phyloP scores from a whole-genome alignment of 2,113 vertebrate genomes.

The Peromyscus polionotus region DNA sequence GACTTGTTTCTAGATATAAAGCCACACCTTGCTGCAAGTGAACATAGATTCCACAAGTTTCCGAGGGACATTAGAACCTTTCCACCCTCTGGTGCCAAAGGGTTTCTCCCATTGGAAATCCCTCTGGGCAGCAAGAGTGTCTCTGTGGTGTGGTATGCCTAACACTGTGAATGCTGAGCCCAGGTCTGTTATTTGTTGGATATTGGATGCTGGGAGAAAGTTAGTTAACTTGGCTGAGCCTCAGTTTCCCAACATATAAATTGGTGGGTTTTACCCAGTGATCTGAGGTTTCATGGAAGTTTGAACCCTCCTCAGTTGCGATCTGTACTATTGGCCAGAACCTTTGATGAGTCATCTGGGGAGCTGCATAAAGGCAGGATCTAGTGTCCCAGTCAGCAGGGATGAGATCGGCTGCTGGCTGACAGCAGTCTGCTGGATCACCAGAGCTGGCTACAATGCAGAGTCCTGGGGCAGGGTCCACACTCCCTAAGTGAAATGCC shows the following conservation, averaged over 20 bases:
- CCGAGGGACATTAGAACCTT: too few relatives aligned
- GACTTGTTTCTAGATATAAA: background rate
- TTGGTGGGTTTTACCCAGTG: accelerated
- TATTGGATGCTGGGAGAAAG: background rate
- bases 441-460: background rate
- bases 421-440: accelerated
- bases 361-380: background rate
- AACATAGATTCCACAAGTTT: background rate
- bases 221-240: background rate
- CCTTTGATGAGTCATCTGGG: accelerated
- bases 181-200: background rate
- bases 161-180: background rate
- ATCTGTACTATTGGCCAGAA: too few relatives aligned
- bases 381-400: accelerated
- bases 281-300: background rate
- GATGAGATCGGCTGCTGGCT: background rate
- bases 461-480: background rate
- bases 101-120: background rate
- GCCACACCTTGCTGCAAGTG: background rate
- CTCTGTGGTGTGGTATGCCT: too few relatives aligned
- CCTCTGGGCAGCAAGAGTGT: background rate
- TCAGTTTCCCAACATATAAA: background rate
- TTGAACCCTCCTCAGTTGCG: accelerated
- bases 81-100: background rate
- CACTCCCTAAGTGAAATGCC: background rate